These are phyloP conservation scores for Rana temporaria DNA, from an alignment of 2,113 vertebrate genomes.

Conservation along the genomic window DNA sequence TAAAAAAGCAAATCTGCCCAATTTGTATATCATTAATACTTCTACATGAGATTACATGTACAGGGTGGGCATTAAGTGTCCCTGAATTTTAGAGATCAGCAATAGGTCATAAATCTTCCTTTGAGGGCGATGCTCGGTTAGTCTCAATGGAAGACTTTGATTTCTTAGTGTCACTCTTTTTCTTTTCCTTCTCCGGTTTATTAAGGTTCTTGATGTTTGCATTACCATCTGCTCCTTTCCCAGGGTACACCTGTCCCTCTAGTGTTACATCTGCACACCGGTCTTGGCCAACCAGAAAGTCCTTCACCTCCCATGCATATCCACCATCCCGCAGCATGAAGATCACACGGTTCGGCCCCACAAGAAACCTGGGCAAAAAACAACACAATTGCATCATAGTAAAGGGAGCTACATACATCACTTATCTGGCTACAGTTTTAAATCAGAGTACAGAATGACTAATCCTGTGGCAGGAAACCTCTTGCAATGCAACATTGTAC, in stretches of 20 bases:
- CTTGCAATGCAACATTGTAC: no score
- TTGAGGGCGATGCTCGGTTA: slow-evolving; percentile 73
- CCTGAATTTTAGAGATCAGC: neutral
- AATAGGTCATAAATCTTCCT: slow-evolving; percentile 82
- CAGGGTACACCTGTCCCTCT: slow-evolving; percentile 95
- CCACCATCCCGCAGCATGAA: slow-evolving; percentile 96
- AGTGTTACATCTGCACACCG: slow-evolving; percentile 91
- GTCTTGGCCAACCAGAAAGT: slow-evolving; percentile 89
- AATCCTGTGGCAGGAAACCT: no score
- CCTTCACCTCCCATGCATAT: slow-evolving; percentile 95
- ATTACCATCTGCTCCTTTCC: slow-evolving; percentile 76
- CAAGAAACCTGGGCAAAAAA: slow-evolving; percentile 84
- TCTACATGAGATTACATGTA: no score
- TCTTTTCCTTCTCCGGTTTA: slow-evolving; percentile 74
- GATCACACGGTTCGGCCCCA: slow-evolving; percentile 93
- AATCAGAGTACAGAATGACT: no score
- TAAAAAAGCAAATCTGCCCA: no score
- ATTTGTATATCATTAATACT: no score
- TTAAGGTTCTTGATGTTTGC: slow-evolving; percentile 74
- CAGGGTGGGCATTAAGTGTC: no score
- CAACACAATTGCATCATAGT: neutral
- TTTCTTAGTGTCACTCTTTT: slow-evolving; percentile 72
- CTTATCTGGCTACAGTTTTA: no score
- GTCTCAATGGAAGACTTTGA: slow-evolving; percentile 65
- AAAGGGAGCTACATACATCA: neutral